Evolutionary conservation across 2,888 invertebrate species (phyloP), one percentile per base, ranked within the genome.

Genomic region (Lasioglossum marginatum): DNA sequence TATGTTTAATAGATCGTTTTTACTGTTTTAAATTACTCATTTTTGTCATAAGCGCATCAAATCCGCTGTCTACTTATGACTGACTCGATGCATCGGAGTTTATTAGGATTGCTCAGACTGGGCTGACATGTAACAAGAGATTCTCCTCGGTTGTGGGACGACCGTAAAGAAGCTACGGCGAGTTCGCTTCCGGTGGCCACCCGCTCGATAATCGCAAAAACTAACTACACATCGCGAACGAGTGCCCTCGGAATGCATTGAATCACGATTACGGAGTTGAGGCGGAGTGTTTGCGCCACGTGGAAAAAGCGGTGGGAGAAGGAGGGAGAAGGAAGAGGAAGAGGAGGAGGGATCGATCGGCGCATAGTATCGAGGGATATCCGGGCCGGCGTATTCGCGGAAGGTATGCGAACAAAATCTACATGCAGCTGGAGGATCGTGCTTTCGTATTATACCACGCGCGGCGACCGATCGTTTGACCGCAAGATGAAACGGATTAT

Each of bases 401-500:
- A 77, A 77, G 68, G 68, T 75, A 70, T 70, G 40, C 70, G 68
- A 81, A 73, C 77, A 74, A 75, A 70, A 70, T 70, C 27, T 82
- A 79, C 77, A 76, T 77, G 82, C 72, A 75, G 45, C 37, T 19
- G 37, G 19, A 85, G 43, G 77, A 85, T 85, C 75, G 78, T 81
- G 77, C 79, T 79, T 83, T 82, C 82, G 75, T 80, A 82, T 79
- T 80, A 78, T 75, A 66, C 63, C 81, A 74, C 71, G 72, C 81
- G 78, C 71, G 72, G 75, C 76, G 84, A 72, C 70, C 85, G 83
- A 81, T 83, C 86, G 83, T 83, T 80, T 77, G 82, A 84, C 84
- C 83, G 82, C 88, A 86, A 89, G 90, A 89, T 89, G 90, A 90
- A 90, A 90, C 90, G 90, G 90, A 90, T 90, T 90, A 90, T 90